These are phyloP conservation scores for Lepus oiostolus DNA, from an alignment of 2,797 vertebrate genomes.

Conservation along the genomic window DNA sequence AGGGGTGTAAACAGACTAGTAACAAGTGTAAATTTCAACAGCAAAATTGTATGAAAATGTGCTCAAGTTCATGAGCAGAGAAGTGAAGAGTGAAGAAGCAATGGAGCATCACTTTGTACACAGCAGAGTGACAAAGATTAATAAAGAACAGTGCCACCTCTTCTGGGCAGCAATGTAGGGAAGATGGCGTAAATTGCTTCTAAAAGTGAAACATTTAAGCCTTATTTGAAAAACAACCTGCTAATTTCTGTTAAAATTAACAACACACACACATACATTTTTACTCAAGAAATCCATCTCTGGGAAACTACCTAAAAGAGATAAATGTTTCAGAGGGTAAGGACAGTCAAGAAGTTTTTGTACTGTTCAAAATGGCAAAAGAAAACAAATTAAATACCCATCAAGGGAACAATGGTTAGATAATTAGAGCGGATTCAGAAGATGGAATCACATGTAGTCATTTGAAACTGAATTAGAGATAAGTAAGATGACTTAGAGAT, in stretches of 20 bases:
- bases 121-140: constrained; percentile 22
- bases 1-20: constrained; percentile 15
- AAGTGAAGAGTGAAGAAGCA: constrained; percentile 62
- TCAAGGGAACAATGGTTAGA: constrained; percentile 27
- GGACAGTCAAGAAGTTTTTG: constrained; percentile 3
- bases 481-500: constrained; percentile 18
- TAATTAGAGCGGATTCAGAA: constrained; percentile 12
- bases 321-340: neutral
- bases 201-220: neutral
- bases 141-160: constrained; percentile 27
- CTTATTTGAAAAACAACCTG: constrained; percentile 40
- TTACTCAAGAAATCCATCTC: constrained; percentile 1
- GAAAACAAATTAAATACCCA: neutral
- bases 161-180: neutral
- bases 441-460: neutral
- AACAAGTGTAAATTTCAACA: constrained; percentile 30
- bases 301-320: neutral
- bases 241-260: constrained; percentile 58
- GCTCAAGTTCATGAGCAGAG: constrained; percentile 49
- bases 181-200: constrained; percentile 41
- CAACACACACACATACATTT: constrained; percentile 1
- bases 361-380: neutral
- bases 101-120: constrained; percentile 8
- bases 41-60: constrained; percentile 49
- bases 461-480: constrained; percentile 50